Conservation (phyloP, 1,140 invertebrate genomes). For the Hetaerina americana region DNA sequence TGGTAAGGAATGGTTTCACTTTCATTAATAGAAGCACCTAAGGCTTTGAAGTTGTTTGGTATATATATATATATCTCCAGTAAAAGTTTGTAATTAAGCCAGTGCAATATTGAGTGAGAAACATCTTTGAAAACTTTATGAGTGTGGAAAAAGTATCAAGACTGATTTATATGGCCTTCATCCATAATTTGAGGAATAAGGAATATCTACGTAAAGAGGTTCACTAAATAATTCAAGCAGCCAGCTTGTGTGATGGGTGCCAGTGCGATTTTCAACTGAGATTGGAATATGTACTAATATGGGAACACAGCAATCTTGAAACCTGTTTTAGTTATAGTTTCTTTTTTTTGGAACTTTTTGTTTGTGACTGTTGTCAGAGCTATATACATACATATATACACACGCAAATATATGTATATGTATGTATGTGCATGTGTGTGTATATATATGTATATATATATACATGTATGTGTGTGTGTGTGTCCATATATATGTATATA, state of each 20-base stretch:
- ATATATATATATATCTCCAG: background rate
- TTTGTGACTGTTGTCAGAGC: background rate
- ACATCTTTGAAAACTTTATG: background rate
- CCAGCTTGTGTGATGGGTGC: background rate
- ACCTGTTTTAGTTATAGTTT: background rate
- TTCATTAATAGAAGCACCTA: background rate
- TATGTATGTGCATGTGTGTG: too few species aligned
- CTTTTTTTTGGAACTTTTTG: background rate
- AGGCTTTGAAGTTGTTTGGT: background rate
- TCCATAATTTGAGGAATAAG: background rate
- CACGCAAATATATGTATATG: too few species aligned
- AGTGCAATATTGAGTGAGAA: background rate
- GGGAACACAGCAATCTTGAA: background rate
- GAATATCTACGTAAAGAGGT: background rate
- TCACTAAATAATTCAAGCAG: background rate
- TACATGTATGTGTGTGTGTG: too few species aligned
- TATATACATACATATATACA: too few species aligned
- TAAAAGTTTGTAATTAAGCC: background rate
- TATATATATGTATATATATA: too few species aligned
- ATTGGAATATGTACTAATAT: too few species aligned
- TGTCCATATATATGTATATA: background rate
- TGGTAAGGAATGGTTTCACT: background rate
- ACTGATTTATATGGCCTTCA: background rate
- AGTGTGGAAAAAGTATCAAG: background rate
- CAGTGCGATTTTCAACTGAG: background rate